Conservation (phyloP, 2,888 invertebrate species). For the Deilephila elpenor region DNA sequence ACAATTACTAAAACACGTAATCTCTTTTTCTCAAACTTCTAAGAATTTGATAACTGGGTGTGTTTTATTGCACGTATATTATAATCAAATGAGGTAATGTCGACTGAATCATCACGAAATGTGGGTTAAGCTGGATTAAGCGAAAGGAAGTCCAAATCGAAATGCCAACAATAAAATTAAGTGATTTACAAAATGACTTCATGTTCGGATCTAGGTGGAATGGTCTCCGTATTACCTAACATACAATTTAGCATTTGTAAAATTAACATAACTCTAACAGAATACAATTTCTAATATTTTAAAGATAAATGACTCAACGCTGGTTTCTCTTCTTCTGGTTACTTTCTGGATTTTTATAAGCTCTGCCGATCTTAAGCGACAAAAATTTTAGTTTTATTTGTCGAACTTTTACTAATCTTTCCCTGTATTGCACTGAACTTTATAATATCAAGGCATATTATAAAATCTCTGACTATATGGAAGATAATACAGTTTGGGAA, state of each 20-base stretch:
- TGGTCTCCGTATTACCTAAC: neutral
- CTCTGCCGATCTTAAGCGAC: too few species aligned
- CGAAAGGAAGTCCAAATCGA: constrained; percentile 15
- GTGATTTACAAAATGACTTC: constrained; percentile 4
- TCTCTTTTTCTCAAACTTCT: neutral
- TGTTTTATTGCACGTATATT: neutral
- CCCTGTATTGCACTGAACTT: too few species aligned
- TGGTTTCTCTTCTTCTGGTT: too few species aligned
- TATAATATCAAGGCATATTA: too few species aligned
- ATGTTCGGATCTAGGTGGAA: neutral
- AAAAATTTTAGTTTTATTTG: too few species aligned
- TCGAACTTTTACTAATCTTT: too few species aligned
- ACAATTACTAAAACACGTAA: neutral
- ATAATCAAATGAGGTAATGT: constrained; percentile 4
- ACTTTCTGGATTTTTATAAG: too few species aligned
- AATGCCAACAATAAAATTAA: constrained; percentile 8
- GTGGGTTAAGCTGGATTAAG: constrained; percentile 15
- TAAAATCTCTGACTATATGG: too few species aligned
- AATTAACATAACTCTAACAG: constrained; percentile 9
- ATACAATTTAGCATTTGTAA: neutral
- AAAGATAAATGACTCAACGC: neutral
- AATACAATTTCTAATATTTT: neutral
- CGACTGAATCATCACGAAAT: constrained; percentile 14
- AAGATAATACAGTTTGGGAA: too few species aligned
- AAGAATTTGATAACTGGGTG: neutral